These are phyloP conservation scores for Leuctra nigra DNA, from an alignment of 2,888 invertebrate genomes.

Conservation along the genomic window DNA sequence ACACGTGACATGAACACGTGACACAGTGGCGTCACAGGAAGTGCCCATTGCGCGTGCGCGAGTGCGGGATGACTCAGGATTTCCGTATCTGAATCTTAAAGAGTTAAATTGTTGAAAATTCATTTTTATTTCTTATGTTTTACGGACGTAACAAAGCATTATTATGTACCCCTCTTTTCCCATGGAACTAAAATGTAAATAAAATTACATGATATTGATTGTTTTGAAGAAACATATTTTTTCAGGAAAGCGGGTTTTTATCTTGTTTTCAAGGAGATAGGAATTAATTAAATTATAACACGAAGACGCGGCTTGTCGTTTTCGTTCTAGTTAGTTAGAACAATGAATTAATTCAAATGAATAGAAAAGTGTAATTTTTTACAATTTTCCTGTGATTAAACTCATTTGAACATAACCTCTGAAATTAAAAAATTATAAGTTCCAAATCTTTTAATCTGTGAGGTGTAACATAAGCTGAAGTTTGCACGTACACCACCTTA, in stretches of 20 bases:
- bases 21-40: neutral
- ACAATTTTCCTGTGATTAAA: slow-evolving; percentile 7
- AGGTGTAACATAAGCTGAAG: no score
- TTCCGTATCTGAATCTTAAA: neutral
- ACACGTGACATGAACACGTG: neutral
- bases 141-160: no score
- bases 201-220: neutral
- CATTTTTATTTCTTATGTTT: no score
- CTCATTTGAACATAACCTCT: no score
- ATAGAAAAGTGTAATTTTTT: no score
- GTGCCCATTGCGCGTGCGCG: neutral
- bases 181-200: neutral
- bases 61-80: neutral
- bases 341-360: neutral
- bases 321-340: slow-evolving; percentile 11
- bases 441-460: no score
- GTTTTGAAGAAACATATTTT: neutral
- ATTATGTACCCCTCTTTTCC: no score
- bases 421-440: no score
- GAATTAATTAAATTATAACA: slow-evolving; percentile 1
- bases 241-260: neutral
- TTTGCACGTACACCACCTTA: no score
- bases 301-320: neutral
- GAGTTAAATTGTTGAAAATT: neutral
- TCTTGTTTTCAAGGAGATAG: neutral